Percentiles rank a stretch among this genome's conserved stretches.
Evolutionary conservation across 2,113 vertebrate genomes (phyloP).

Genomic region (Thamnophis sirtalis): DNA sequence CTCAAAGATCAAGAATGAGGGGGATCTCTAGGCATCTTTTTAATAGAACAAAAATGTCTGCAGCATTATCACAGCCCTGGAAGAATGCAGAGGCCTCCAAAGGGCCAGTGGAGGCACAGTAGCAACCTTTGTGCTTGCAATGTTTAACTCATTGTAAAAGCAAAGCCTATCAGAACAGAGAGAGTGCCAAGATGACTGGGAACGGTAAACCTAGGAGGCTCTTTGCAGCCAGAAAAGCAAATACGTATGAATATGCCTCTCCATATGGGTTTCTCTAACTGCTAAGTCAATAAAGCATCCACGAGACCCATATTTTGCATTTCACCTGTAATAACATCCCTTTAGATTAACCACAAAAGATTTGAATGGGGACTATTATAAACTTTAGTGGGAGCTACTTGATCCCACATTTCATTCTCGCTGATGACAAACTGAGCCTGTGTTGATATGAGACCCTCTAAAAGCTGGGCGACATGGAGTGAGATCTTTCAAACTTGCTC

Average conservation of each 20-base stretch:
- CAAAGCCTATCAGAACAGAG: background rate
- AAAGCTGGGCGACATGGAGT: background rate
- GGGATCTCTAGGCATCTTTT: conserved; percentile 24
- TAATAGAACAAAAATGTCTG: background rate
- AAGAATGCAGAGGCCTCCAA: background rate
- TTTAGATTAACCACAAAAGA: conserved; percentile 9
- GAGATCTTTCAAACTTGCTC: background rate
- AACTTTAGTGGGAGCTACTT: conserved; percentile 1
- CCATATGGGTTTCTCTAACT: conserved; percentile 57
- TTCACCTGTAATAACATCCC: conserved; percentile 66
- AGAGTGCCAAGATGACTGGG: conserved; percentile 17
- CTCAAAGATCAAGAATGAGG: conserved; percentile 30
- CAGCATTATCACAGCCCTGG: conserved; percentile 31
- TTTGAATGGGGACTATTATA: conserved; percentile 50
- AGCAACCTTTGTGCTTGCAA: conserved; percentile 50
- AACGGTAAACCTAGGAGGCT: conserved; percentile 55
- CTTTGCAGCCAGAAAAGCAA: conserved; percentile 50
- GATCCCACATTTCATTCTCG: background rate
- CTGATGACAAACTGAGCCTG: background rate
- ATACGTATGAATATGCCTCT: conserved; percentile 54
- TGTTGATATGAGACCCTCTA: background rate
- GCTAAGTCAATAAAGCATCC: conserved; percentile 57
- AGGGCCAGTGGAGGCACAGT: conserved; percentile 42
- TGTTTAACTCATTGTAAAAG: conserved; percentile 22
- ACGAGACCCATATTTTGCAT: conserved; percentile 33